Evolutionary conservation across 1,140 invertebrate genomes (phyloP).

Genomic region (Kradibia gibbosae): DNA sequence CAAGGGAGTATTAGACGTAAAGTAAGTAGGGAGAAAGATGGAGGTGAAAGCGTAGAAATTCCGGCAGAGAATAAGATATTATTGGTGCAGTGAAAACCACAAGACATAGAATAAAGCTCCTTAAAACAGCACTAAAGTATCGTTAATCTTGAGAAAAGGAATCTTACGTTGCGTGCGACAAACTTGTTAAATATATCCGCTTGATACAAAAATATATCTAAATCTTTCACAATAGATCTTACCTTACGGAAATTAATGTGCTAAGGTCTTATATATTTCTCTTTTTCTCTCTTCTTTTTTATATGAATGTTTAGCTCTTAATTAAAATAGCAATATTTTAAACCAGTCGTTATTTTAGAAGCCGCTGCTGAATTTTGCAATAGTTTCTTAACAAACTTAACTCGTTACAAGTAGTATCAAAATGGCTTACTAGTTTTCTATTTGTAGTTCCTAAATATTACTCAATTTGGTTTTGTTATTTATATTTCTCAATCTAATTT

Average conservation of each 20-base stretch:
- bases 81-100: background rate
- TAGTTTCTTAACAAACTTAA: slow-evolving; percentile 54
- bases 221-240: slow-evolving; percentile 65
- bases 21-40: background rate
- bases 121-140: slow-evolving; percentile 71
- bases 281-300: background rate
- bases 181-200: slow-evolving; percentile 70
- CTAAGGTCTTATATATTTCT: slow-evolving; percentile 42
- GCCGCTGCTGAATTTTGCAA: slow-evolving; percentile 51
- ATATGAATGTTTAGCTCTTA: background rate
- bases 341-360: background rate
- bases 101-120: slow-evolving; percentile 56
- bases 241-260: slow-evolving; percentile 59
- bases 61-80: slow-evolving; percentile 26
- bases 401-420: no score
- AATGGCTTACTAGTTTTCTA: no score
- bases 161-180: slow-evolving; percentile 66
- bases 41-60: slow-evolving; percentile 19
- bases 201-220: slow-evolving; percentile 73
- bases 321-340: background rate
- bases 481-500: no score
- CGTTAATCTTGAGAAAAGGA: slow-evolving; percentile 70
- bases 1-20: background rate
- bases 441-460: no score
- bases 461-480: no score